A percentile compares a stretch with the other conserved stretches of the same genome.
These are phyloP conservation scores for Pygoscelis antarcticus DNA, from an alignment of 2,113 vertebrate genomes.

Conservation along the genomic window DNA sequence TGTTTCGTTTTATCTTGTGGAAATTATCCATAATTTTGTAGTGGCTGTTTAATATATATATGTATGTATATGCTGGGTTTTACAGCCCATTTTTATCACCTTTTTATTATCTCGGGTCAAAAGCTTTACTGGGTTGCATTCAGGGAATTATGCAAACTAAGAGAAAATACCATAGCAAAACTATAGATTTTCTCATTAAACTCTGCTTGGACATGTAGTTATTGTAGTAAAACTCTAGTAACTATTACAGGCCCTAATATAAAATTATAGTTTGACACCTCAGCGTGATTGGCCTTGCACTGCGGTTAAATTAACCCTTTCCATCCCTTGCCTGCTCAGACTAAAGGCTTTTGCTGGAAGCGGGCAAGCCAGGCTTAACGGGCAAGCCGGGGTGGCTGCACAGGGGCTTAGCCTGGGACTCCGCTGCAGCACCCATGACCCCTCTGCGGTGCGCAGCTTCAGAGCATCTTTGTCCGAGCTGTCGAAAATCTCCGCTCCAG, in stretches of 20 bases:
- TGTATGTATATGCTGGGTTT: constrained; percentile 67
- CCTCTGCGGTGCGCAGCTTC: neutral
- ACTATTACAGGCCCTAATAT: constrained; percentile 84
- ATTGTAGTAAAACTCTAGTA: constrained; percentile 85
- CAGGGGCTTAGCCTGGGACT: neutral
- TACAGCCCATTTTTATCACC: constrained; percentile 81
- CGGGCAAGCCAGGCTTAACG: neutral
- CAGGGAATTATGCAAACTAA: constrained; percentile 85
- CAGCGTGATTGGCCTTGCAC: constrained; percentile 63
- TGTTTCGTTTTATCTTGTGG: constrained; percentile 53
- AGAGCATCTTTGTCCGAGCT: neutral
- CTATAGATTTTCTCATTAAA: constrained; percentile 87
- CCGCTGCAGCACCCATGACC: accelerated
- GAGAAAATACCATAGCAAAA: constrained; percentile 84
- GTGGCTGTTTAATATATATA: constrained; percentile 57
- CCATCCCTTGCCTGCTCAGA: neutral
- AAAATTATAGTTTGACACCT: constrained; percentile 81
- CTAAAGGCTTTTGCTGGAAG: neutral
- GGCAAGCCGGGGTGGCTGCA: neutral
- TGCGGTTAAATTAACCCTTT: constrained; percentile 58
- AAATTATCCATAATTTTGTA: constrained; percentile 67
- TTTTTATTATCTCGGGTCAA: constrained; percentile 83
- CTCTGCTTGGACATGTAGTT: constrained; percentile 83
- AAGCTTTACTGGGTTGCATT: constrained; percentile 85
- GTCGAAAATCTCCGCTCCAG: neutral